Evolutionary conservation across 1,140 invertebrate species (phyloP), one percentile per base, ranked within the genome.

Genomic region (Cryptotermes secundus): DNA sequence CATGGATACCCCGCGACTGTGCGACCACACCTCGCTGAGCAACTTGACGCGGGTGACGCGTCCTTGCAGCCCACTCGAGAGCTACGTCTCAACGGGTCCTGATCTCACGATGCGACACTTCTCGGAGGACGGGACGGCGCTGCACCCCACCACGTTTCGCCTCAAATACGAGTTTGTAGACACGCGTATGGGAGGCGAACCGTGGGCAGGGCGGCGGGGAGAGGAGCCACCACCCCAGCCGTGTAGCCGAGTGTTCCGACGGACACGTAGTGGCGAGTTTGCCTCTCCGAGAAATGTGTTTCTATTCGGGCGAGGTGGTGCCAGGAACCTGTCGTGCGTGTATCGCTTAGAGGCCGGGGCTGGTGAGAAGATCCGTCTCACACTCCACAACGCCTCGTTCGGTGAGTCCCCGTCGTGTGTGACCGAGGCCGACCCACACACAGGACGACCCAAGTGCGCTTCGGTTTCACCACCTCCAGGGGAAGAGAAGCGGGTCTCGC

Each of bases 141-240:
- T 93, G 19, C 90, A 92, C 83, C 92, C 90, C 0, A 87, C 91
- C 26, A 90, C 86, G 34, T 88, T 87, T 80, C 85, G 91, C 34
- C 91, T 92, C 88, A 85, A 95, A 83, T 97, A 97, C 88, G 96
- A 97, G 88, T 97, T 97, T 86, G 93, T 97, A 3, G 95, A 96
- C 87, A 96, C 95, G 0, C 89, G 94, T 79, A 91, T 96, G 84
- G 94, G 93, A 34, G 95, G 95, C 3, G 93, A 95, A 82, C 89
- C 90, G 0, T 94, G 92, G 93, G 90, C 92, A 3, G 80, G 92
- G 92, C 0, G 87, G 34, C 81, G 84, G 24, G 84, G 84, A 26
- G 49, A 84, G 79, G 84, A 81, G 19, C 38, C 31, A 4, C 83
- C 79, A 24, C 85, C 87, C 9, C 89, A 90, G 22, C 86, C 89